These are phyloP conservation scores for Osedax fenrisi DNA, from an alignment of 2,888 invertebrate genomes.

Conservation along the genomic window DNA sequence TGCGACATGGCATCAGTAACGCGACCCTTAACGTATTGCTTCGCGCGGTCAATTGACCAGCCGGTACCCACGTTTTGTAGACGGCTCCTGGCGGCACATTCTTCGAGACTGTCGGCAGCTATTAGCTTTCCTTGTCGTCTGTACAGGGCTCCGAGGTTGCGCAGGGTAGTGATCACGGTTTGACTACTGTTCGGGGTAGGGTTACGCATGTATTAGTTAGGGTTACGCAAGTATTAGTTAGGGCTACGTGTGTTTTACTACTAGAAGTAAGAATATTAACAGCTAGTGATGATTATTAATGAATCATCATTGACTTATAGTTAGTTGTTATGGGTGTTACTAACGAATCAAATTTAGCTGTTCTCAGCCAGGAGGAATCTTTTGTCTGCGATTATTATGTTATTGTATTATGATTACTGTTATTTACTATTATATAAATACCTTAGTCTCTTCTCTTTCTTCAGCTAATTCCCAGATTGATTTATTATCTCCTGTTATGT, in stretches of 20 bases:
- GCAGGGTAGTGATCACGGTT: conserved; percentile 70
- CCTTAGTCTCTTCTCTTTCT: conserved; percentile 89
- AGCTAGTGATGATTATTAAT: too few relatives aligned
- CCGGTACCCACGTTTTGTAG: conserved; percentile 30
- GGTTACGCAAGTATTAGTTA: too few relatives aligned
- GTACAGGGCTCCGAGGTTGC: conserved; percentile 93
- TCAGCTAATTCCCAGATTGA: conserved; percentile 97
- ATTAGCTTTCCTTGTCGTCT: conserved; percentile 96
- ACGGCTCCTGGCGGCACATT: conserved; percentile 85
- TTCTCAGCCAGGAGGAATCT: background rate
- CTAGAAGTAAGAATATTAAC: too few relatives aligned
- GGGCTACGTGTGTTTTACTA: too few relatives aligned
- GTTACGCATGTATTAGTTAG: too few relatives aligned
- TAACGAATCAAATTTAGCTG: background rate
- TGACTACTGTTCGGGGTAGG: conserved; percentile 43
- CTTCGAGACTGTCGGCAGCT: conserved; percentile 93
- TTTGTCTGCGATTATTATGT: background rate
- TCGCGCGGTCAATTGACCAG: conserved; percentile 6
- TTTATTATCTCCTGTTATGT: conserved; percentile 78
- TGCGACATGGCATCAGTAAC: conserved; percentile 1
- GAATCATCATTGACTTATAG: too few relatives aligned
- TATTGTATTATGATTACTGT: background rate
- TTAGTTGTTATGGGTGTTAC: too few relatives aligned
- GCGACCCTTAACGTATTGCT: conserved; percentile 1
- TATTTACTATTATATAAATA: background rate